Conservation (phyloP, 2,113 vertebrate species). For the Mionectes macconnelli region DNA sequence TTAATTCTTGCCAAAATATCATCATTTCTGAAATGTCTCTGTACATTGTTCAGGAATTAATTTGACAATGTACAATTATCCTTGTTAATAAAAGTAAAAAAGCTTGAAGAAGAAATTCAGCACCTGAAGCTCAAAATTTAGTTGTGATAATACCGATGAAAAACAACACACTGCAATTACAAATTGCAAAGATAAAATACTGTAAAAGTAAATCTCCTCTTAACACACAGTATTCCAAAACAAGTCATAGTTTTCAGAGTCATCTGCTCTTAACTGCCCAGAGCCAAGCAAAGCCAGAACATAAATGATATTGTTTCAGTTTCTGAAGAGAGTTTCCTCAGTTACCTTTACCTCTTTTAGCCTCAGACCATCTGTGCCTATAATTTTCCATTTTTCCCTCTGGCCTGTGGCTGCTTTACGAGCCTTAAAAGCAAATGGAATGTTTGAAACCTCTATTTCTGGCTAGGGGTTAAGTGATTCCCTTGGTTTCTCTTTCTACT, state of each 20-base stretch:
- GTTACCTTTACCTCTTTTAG: conserved; percentile 22
- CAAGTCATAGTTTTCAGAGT: neutral
- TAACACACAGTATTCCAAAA: neutral
- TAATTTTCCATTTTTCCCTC: conserved; percentile 13
- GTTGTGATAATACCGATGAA: neutral
- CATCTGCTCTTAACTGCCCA: neutral
- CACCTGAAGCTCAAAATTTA: neutral
- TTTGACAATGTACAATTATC: neutral
- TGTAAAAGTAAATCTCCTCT: neutral
- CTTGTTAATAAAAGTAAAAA: neutral
- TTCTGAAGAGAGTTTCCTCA: conserved; percentile 19
- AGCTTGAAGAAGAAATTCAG: neutral
- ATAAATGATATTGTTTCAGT: neutral
- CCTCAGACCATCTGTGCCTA: conserved; percentile 7
- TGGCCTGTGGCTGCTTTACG: neutral
- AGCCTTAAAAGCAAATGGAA: conserved; percentile 29
- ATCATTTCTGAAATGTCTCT: neutral
- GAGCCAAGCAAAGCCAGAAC: neutral
- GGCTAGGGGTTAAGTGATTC: neutral
- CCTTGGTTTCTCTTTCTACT: neutral
- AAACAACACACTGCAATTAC: neutral
- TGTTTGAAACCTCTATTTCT: neutral
- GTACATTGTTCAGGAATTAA: neutral
- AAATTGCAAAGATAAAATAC: neutral
- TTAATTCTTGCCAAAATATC: neutral